Base-by-base conservation (phyloP, 1,140 invertebrate species). In the Sminthurides bifidus region DNA sequence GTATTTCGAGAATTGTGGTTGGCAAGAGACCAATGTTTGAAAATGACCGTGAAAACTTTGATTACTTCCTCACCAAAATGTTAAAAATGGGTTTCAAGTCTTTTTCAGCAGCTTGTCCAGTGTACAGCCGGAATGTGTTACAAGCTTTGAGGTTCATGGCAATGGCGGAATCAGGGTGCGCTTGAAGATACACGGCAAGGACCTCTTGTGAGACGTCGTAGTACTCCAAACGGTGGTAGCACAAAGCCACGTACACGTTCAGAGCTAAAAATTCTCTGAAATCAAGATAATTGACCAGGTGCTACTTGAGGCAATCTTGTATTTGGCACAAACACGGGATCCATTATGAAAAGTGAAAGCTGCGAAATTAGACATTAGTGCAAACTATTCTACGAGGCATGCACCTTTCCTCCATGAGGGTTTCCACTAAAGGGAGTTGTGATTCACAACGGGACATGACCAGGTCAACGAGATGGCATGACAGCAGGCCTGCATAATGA, bases 161-260 rank as follows among this genome's bases (percentile, higher is more conserved):
- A 54, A 93, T 90, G 1, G 89, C 88, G 58, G 92, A 96, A 63
- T 95, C 92, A 3, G 90, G 82, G 74, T 85, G 85, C 67, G 92
- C 85, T 66, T 90, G 84, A 14, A 98, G 74, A 72, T 98, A 98
- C 1, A 93, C 82, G 43, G 87, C 84, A 2, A 98, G 73, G 14
- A 96, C 90, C 75, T 98, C 93, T 75, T 97, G 85, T 2, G 87
- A 89, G 23, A 88, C 85, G 66, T 89, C 86, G 66, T 86, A 89
- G 67, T 88, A 88, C 72, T 97, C 94, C 48, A 97, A 71, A 71
- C 98, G 98, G 70, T 98, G 98, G 70, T 97, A 98, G 66, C 94
- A 98, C 8, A 98, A 72, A 0, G 93, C 95, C 52, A 98, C 84
- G 71, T 98, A 98, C 8, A 98, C 91, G 73, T 97, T 96, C 41